These are phyloP conservation scores for Uloborus diversus DNA, from an alignment of 1,140 invertebrate genomes.

Conservation along the genomic window DNA sequence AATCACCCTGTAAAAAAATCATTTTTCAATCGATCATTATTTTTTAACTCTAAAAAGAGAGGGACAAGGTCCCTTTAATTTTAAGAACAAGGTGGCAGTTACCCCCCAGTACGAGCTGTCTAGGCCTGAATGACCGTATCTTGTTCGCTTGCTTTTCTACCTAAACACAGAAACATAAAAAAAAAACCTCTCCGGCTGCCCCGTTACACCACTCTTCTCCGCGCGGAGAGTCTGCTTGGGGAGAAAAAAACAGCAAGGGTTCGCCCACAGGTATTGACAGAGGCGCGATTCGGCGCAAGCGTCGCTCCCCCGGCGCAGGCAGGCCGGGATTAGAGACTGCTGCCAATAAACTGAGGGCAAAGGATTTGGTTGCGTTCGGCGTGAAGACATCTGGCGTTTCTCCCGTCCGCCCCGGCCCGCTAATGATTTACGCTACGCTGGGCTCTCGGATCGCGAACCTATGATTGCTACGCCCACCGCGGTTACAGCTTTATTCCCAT, in stretches of 20 bases:
- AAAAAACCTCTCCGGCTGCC: too few species aligned
- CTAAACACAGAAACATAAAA: too few species aligned
- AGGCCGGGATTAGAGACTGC: constrained; percentile 36
- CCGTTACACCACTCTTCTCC: background rate
- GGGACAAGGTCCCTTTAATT: too few species aligned
- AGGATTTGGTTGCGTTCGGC: constrained; percentile 46
- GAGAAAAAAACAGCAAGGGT: too few species aligned
- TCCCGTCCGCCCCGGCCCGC: constrained; percentile 46
- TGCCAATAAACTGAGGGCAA: constrained; percentile 47
- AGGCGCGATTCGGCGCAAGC: constrained; percentile 4
- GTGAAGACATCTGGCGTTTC: constrained; percentile 27
- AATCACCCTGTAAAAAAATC: too few species aligned
- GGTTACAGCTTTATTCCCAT: constrained; percentile 41
- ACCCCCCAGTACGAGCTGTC: too few species aligned
- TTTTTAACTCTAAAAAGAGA: too few species aligned
- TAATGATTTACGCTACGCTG: constrained; percentile 52
- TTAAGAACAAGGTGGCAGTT: too few species aligned
- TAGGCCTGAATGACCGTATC: too few species aligned
- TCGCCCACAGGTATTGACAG: constrained; percentile 50
- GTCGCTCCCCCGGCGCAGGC: background rate
- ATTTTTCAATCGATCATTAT: too few species aligned
- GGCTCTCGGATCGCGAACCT: constrained; percentile 25
- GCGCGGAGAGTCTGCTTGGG: background rate
- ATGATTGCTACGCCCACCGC: constrained; percentile 35
- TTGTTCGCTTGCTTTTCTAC: too few species aligned